Evolutionary conservation across 2,113 vertebrate species (phyloP).

Genomic region (Tyto alba): DNA sequence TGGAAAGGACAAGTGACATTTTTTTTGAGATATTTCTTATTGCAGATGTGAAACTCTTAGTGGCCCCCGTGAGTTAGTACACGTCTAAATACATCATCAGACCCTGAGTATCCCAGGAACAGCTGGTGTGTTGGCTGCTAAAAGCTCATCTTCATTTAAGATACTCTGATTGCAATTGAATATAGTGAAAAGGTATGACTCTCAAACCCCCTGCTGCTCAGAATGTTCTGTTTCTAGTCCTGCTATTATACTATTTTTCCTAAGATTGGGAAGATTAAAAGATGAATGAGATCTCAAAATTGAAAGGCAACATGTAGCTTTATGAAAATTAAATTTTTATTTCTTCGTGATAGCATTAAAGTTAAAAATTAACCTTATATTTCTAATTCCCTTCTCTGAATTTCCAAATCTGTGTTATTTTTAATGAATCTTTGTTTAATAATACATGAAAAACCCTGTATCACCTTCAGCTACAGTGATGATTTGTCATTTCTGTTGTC

Average conservation of each 20-base stretch:
- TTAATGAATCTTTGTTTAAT: not conserved
- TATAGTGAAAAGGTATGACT: not conserved
- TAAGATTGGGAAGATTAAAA: not conserved
- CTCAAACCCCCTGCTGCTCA: not conserved
- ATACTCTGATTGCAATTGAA: not conserved
- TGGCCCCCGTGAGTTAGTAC: not conserved
- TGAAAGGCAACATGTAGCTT: not conserved
- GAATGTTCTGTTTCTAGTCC: not conserved
- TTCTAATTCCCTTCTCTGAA: not conserved
- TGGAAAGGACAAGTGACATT: not conserved
- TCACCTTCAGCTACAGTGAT: not conserved
- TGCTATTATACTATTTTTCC: not conserved
- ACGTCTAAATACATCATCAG: not conserved
- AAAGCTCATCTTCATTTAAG: not conserved
- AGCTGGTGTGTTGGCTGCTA: not conserved
- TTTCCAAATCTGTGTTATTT: not conserved
- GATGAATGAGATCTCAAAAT: not conserved
- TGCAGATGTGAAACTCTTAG: not conserved
- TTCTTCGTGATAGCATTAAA: not conserved
- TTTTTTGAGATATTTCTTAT: not conserved
- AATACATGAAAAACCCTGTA: not conserved
- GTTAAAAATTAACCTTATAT: not conserved
- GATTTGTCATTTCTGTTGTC: not conserved
- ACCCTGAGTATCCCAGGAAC: not conserved
- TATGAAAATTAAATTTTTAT: conserved; percentile 9